These are phyloP conservation scores for Tragelaphus strepsiceros DNA, from an alignment of 2,113 vertebrate genomes.

Conservation along the genomic window DNA sequence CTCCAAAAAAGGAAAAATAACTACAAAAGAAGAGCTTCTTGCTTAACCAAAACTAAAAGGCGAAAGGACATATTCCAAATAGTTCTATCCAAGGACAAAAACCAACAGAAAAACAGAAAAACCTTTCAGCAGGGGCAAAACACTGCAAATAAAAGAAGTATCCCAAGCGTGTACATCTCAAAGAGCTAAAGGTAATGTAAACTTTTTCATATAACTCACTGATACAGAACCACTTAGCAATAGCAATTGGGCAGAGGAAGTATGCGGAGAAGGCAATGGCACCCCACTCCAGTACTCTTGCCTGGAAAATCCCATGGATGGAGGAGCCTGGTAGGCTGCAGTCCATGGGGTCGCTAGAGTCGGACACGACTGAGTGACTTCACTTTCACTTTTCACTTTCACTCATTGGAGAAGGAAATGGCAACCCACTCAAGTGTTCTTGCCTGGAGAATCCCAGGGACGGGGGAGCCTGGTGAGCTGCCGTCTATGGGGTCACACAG, in stretches of 20 bases:
- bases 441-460: too few relatives aligned
- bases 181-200: conserved; percentile 51
- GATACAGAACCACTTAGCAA: background rate
- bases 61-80: conserved; percentile 58
- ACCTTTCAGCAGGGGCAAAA: background rate
- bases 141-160: conserved; percentile 36
- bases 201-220: conserved; percentile 28
- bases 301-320: too few relatives aligned
- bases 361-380: too few relatives aligned
- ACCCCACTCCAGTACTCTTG: too few relatives aligned
- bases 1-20: conserved; percentile 58
- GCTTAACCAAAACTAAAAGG: conserved; percentile 54
- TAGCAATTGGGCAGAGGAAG: background rate
- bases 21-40: conserved; percentile 63
- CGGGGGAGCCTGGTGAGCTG: too few relatives aligned
- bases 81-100: conserved; percentile 43
- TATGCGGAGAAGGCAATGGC: background rate
- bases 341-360: too few relatives aligned
- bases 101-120: conserved; percentile 34
- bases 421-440: too few relatives aligned
- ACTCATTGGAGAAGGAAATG: too few relatives aligned
- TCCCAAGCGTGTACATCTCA: background rate
- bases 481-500: too few relatives aligned
- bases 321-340: too few relatives aligned
- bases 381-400: too few relatives aligned